These are phyloP conservation scores for Yponomeuta cagnagella DNA, from an alignment of 2,888 invertebrate genomes.

Conservation along the genomic window DNA sequence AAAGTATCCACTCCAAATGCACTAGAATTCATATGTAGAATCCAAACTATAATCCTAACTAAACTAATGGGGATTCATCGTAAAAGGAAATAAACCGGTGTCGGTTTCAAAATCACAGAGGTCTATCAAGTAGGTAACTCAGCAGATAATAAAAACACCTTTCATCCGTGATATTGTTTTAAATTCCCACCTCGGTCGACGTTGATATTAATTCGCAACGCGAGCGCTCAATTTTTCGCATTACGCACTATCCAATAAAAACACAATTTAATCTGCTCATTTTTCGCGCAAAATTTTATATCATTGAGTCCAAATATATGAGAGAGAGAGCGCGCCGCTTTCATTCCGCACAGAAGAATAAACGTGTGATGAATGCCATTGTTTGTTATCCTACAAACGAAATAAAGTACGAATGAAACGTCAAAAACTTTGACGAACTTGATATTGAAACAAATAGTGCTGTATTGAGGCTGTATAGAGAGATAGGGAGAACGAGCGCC, in stretches of 20 bases:
- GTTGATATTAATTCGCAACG: slow-evolving; percentile 67
- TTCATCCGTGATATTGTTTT: slow-evolving; percentile 16
- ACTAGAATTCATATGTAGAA: slow-evolving; percentile 49
- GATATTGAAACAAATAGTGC: background rate
- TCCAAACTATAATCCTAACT: slow-evolving; percentile 68
- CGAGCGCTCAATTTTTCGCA: slow-evolving; percentile 71
- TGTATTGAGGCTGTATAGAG: background rate
- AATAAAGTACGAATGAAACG: background rate
- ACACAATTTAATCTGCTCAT: slow-evolving; percentile 74
- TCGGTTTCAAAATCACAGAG: no score
- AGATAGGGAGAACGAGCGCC: background rate
- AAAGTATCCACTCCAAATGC: slow-evolving; percentile 66
- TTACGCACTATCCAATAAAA: slow-evolving; percentile 70
- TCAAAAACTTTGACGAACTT: background rate
- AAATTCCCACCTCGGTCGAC: slow-evolving; percentile 26
- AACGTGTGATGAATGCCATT: background rate
- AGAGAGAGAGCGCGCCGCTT: slow-evolving; percentile 24
- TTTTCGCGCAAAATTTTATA: slow-evolving; percentile 73
- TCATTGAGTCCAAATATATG: slow-evolving; percentile 67
- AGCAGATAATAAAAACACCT: background rate
- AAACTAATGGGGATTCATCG: slow-evolving; percentile 68
- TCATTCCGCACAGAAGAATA: background rate
- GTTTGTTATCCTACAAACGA: background rate
- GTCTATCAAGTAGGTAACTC: no score
- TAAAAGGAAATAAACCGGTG: background rate